Conservation (phyloP, 2,113 vertebrate species). For the Coracopsis vasa region DNA sequence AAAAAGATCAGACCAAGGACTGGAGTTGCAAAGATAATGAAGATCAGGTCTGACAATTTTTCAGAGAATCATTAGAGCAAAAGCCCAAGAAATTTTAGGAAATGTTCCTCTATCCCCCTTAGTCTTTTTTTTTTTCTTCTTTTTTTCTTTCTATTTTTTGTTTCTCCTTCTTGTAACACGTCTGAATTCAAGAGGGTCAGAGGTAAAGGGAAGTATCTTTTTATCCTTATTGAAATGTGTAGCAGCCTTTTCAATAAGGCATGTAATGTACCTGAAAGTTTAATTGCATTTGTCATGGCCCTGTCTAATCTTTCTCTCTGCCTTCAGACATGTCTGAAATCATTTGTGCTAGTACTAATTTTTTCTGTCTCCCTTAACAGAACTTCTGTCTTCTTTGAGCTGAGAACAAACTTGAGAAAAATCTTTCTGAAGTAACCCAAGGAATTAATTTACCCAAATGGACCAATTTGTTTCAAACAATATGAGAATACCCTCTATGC, state of each 20-base stretch:
- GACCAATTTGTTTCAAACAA: neutral
- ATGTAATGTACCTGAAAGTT: neutral
- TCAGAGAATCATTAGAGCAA: neutral
- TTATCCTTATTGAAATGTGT: neutral
- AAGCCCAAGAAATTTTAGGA: neutral
- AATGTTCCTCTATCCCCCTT: neutral
- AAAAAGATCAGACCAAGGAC: neutral
- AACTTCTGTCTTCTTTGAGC: neutral
- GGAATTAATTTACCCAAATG: neutral
- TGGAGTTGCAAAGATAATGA: neutral
- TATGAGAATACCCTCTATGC: fast-evolving
- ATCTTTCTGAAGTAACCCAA: neutral
- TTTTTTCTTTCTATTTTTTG: fast-evolving
- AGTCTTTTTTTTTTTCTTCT: fast-evolving
- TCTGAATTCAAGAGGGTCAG: neutral
- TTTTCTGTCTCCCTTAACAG: neutral
- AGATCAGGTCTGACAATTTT: neutral
- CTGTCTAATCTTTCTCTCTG: neutral
- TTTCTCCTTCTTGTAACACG: fast-evolving
- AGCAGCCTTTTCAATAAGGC: neutral
- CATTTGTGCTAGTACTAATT: neutral
- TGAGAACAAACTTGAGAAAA: neutral
- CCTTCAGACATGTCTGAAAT: neutral
- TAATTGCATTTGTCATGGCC: neutral
- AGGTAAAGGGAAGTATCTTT: neutral